These are phyloP conservation scores for Danio tinwini DNA, from an alignment of 2,797 vertebrate species.

Conservation along the genomic window DNA sequence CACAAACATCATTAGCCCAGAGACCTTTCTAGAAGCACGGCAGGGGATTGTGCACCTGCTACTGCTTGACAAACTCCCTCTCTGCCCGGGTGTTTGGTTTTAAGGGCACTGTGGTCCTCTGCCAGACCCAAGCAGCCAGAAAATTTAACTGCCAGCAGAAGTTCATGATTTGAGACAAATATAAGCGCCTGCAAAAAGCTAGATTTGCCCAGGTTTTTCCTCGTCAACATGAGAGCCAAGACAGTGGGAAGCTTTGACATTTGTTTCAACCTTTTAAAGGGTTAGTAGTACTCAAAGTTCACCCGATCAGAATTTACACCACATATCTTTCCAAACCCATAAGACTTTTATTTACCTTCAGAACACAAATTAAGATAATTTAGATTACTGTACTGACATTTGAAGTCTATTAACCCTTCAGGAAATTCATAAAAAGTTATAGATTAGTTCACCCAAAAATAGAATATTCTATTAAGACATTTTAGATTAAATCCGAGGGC, in stretches of 20 bases:
- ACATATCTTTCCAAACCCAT: no score
- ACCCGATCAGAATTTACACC: no score
- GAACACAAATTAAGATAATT: no score
- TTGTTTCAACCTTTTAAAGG: neutral
- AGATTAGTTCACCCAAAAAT: no score
- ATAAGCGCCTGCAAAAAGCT: slow-evolving; percentile 30
- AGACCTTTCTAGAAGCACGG: slow-evolving; percentile 38
- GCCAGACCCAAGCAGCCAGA: slow-evolving; percentile 33
- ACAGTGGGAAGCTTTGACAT: slow-evolving; percentile 26
- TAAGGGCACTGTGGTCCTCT: slow-evolving; percentile 45
- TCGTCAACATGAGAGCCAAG: slow-evolving; percentile 3
- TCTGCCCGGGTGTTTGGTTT: slow-evolving; percentile 37
- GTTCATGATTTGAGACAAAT: slow-evolving; percentile 41
- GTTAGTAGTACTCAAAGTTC: no score
- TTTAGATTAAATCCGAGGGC: no score
- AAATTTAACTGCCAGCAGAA: slow-evolving; percentile 30
- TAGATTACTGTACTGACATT: no score
- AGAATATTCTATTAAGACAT: no score
- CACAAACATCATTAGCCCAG: slow-evolving; percentile 50
- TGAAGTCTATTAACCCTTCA: no score
- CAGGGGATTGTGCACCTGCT: slow-evolving; percentile 41
- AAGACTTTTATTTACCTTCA: no score
- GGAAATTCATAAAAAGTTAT: no score
- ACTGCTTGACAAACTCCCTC: slow-evolving; percentile 37
- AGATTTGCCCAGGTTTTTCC: slow-evolving; percentile 19